phyloP scores from a whole-genome alignment of 2,113 vertebrate species.

The Scortum barcoo region DNA sequence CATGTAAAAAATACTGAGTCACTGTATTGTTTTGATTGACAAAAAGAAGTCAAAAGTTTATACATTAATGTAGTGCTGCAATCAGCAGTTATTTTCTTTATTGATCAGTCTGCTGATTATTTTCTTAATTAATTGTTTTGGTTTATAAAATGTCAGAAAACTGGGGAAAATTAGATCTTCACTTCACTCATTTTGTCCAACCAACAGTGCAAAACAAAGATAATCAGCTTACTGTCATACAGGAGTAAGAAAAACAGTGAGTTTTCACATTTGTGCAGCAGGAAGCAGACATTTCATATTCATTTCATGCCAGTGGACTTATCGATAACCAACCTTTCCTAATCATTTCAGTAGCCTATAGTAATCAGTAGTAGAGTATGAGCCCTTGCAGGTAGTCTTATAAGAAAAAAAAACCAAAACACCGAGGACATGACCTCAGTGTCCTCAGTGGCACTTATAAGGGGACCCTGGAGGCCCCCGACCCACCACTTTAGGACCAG shows the following conservation, averaged over 20 bases:
- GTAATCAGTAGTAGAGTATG: not conserved
- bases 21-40: not conserved
- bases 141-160: too few species aligned
- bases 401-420: not conserved
- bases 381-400: not conserved
- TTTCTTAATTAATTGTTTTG: not conserved
- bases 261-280: not conserved
- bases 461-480: constrained; percentile 25
- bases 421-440: constrained; percentile 38
- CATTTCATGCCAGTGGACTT: not conserved
- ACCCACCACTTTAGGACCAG: constrained; percentile 23
- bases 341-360: not conserved
- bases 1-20: not conserved
- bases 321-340: not conserved
- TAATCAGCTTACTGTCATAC: not conserved
- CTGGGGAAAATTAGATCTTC: not conserved
- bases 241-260: not conserved
- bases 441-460: constrained; percentile 11
- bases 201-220: not conserved
- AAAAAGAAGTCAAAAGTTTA: not conserved
- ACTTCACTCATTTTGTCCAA: not conserved
- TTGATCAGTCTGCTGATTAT: not conserved
- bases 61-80: not conserved
- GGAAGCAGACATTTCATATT: not conserved
- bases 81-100: not conserved